These are phyloP conservation scores for Neosilurus mollespiculum DNA, from an alignment of 2,797 vertebrate genomes.

Conservation along the genomic window DNA sequence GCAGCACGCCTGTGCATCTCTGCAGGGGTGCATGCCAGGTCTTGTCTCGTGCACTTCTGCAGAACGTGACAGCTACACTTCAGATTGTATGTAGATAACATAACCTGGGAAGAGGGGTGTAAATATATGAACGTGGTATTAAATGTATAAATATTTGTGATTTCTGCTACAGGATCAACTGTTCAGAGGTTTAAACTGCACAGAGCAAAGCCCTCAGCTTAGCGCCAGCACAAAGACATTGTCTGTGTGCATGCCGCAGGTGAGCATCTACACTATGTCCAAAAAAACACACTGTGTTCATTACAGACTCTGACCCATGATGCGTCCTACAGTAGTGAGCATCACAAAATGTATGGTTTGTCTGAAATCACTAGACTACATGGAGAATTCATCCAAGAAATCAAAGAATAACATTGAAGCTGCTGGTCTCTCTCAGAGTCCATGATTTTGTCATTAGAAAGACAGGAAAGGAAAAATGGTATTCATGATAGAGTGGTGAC, in stretches of 20 bases:
- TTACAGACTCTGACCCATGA: background rate
- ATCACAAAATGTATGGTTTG: background rate
- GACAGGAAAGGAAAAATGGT: too few species aligned
- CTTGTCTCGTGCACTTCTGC: constrained; percentile 58
- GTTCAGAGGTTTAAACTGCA: constrained; percentile 69
- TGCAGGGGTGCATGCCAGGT: constrained; percentile 53
- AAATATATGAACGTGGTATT: background rate
- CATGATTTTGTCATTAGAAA: too few species aligned
- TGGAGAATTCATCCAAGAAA: too few species aligned
- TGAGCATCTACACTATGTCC: constrained; percentile 32
- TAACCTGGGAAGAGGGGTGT: background rate
- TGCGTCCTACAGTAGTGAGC: background rate
- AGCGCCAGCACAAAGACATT: constrained; percentile 55
- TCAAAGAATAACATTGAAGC: too few species aligned
- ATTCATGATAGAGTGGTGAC: too few species aligned
- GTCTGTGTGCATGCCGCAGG: constrained; percentile 64
- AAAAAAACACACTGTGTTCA: background rate
- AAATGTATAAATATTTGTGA: background rate
- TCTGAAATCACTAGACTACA: background rate
- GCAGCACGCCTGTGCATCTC: background rate
- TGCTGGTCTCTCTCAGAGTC: too few species aligned
- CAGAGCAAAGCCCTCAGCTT: constrained; percentile 61
- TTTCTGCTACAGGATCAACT: constrained; percentile 58
- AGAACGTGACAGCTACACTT: constrained; percentile 58
- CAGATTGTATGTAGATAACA: constrained; percentile 49